Evolutionary conservation across 1,140 invertebrate genomes (phyloP).

Genomic region (Zaprionus lachaisei): DNA sequence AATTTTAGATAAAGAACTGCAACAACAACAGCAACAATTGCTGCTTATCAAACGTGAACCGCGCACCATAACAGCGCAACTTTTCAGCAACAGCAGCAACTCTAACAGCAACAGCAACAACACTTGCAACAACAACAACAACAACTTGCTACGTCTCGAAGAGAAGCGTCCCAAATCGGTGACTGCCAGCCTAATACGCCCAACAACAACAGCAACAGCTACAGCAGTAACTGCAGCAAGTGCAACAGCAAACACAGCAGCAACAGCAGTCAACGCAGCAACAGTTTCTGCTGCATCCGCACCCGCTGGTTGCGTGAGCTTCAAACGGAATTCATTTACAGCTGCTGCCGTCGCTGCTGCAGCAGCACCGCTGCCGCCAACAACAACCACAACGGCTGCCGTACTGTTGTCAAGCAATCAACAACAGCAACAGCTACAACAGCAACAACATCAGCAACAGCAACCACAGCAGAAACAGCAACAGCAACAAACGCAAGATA

Average conservation of each 20-base stretch:
- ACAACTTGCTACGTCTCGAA: slow-evolving; percentile 48
- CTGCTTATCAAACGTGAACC: slow-evolving; percentile 69
- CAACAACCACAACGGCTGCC: slow-evolving; percentile 71
- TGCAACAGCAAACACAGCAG: slow-evolving; percentile 2
- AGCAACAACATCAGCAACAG: slow-evolving; percentile 66
- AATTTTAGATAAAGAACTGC: slow-evolving; percentile 37
- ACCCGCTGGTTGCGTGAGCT: slow-evolving; percentile 30
- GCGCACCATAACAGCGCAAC: slow-evolving; percentile 65
- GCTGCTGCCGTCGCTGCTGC: slow-evolving; percentile 27
- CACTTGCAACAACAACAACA: slow-evolving; percentile 24
- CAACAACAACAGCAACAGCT: slow-evolving; percentile 39
- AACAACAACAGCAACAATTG: slow-evolving; percentile 29
- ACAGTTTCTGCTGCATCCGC: slow-evolving; percentile 10
- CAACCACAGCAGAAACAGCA: slow-evolving; percentile 58
- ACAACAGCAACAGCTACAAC: slow-evolving; percentile 59
- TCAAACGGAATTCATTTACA: slow-evolving; percentile 49
- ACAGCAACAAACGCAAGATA: slow-evolving; percentile 92
- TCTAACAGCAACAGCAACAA: slow-evolving; percentile 26
- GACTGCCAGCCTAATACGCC: slow-evolving; percentile 78
- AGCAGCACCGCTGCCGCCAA: slow-evolving; percentile 55
- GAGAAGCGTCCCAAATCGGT: slow-evolving; percentile 83
- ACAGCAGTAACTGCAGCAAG: slow-evolving; percentile 12
- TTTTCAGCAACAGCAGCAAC: slow-evolving; percentile 40
- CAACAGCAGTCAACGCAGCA: slow-evolving; percentile 25
- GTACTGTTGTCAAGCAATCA: slow-evolving; percentile 65